phyloP scores from a whole-genome alignment of 2,113 vertebrate species.

The Columbina picui region DNA sequence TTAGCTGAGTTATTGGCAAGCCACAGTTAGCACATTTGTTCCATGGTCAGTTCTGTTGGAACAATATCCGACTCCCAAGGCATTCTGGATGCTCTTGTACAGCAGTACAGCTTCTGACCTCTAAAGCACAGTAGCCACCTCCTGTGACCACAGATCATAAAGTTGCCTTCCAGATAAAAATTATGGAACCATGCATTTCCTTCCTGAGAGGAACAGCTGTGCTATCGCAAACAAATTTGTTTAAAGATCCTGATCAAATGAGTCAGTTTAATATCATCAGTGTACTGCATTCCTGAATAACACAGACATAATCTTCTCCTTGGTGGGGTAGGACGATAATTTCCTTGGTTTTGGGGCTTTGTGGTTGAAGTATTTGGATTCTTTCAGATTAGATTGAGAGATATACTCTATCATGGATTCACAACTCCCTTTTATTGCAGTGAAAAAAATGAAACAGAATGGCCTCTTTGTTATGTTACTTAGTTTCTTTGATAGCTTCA shows the following conservation, averaged over 20 bases:
- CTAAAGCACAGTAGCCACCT: slow-evolving; percentile 49
- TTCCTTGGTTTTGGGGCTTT: slow-evolving; percentile 13
- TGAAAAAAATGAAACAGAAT: slow-evolving; percentile 34
- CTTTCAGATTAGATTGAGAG: slow-evolving; percentile 42
- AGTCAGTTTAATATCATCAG: slow-evolving; percentile 37
- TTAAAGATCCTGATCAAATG: slow-evolving; percentile 37
- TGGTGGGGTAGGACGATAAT: not conserved
- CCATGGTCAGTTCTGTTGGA: not conserved
- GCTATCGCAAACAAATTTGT: slow-evolving; percentile 33
- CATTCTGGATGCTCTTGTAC: not conserved
- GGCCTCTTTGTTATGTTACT: not conserved
- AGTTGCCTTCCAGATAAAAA: slow-evolving; percentile 58
- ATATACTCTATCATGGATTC: slow-evolving; percentile 4
- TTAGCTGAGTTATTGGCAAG: not conserved
- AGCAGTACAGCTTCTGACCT: slow-evolving; percentile 11
- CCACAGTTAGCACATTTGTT: not conserved
- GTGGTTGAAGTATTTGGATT: not conserved
- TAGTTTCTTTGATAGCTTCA: slow-evolving; percentile 7
- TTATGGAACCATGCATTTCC: slow-evolving; percentile 6
- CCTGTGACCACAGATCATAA: slow-evolving; percentile 48
- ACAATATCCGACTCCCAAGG: not conserved
- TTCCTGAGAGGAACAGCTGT: slow-evolving; percentile 40
- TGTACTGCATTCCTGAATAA: slow-evolving; percentile 20
- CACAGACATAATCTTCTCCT: not conserved
- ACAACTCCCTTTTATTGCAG: slow-evolving; percentile 31